phyloP scores from a whole-genome alignment of 2,888 invertebrate genomes.

The Yponomeuta malinellus region DNA sequence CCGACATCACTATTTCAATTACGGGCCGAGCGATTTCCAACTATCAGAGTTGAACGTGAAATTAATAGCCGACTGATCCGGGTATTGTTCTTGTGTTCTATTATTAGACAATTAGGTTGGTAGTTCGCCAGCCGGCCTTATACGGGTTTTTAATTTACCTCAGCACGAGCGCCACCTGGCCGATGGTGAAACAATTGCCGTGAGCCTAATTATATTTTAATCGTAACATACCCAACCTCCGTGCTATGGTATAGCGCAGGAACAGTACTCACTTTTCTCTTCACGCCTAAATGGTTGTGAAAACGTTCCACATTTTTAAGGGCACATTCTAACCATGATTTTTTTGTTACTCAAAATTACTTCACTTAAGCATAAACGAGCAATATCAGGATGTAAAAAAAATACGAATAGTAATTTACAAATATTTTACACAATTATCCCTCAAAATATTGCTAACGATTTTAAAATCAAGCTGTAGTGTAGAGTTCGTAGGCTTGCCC shows the following conservation, averaged over 20 bases:
- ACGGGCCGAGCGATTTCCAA: slow-evolving; percentile 34
- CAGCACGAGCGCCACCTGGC: slow-evolving; percentile 63
- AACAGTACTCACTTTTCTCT: neutral
- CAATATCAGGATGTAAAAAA: too few relatives aligned
- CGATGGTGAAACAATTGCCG: slow-evolving; percentile 73
- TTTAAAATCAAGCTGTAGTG: too few relatives aligned
- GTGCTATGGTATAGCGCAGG: slow-evolving; percentile 19
- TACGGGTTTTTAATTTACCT: slow-evolving; percentile 72
- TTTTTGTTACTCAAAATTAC: too few relatives aligned
- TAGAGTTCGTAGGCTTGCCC: too few relatives aligned
- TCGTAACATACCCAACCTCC: slow-evolving; percentile 53
- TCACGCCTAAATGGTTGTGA: neutral
- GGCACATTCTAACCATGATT: too few relatives aligned
- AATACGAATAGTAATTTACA: too few relatives aligned
- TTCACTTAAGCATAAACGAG: too few relatives aligned
- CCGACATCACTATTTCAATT: slow-evolving; percentile 38
- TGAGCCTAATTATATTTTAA: slow-evolving; percentile 75
- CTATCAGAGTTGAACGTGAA: slow-evolving; percentile 24
- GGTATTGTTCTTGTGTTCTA: slow-evolving; percentile 47
- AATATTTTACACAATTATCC: too few relatives aligned
- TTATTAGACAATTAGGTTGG: slow-evolving; percentile 67
- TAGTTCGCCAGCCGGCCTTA: slow-evolving; percentile 52
- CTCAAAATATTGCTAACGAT: too few relatives aligned
- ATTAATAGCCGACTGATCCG: slow-evolving; percentile 60
- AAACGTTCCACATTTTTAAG: too few relatives aligned